Percentiles rank a stretch among this genome's conserved stretches.
Conservation (phyloP, 1,140 invertebrate species). For the Atopsyche davidsoni region DNA sequence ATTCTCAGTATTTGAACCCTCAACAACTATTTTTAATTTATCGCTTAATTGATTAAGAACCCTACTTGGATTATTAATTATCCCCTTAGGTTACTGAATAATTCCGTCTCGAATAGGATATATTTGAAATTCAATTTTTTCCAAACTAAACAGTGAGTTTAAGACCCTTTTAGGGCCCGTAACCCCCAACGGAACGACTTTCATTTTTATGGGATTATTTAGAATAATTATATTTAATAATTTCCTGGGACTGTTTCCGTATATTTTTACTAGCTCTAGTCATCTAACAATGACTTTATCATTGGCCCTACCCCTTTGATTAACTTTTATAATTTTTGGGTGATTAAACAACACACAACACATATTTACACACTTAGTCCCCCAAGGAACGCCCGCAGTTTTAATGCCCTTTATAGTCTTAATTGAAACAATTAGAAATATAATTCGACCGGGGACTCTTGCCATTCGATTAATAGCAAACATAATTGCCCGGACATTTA, state of each 20-base stretch:
- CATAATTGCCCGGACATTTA: conserved; percentile 63
- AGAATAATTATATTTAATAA: conserved; percentile 54
- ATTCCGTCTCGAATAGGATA: conserved; percentile 43
- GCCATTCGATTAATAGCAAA: conserved; percentile 59
- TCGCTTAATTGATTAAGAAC: conserved; percentile 51
- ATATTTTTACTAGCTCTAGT: conserved; percentile 58
- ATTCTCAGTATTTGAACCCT: conserved; percentile 51
- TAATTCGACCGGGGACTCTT: conserved; percentile 59
- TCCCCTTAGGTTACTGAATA: conserved; percentile 44
- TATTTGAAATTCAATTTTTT: conserved; percentile 42
- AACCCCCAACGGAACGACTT: conserved; percentile 39
- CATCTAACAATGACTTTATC: conserved; percentile 52
- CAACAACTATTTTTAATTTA: conserved; percentile 39
- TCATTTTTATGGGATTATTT: conserved; percentile 52
- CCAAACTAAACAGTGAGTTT: conserved; percentile 49
- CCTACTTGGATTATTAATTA: conserved; percentile 42
- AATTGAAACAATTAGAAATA: too few species aligned
- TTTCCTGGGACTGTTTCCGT: conserved; percentile 59
- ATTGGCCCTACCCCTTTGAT: conserved; percentile 53
- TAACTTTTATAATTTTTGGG: conserved; percentile 53
- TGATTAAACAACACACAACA: conserved; percentile 49
- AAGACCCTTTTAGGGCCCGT: conserved; percentile 43
- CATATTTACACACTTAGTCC: conserved; percentile 57
- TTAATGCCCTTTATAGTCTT: conserved; percentile 52
- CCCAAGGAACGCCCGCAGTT: conserved; percentile 49